phyloP scores from a whole-genome alignment of 53 echinoderm and acorn worm genomes.

The Temnopleurus reevesii region DNA sequence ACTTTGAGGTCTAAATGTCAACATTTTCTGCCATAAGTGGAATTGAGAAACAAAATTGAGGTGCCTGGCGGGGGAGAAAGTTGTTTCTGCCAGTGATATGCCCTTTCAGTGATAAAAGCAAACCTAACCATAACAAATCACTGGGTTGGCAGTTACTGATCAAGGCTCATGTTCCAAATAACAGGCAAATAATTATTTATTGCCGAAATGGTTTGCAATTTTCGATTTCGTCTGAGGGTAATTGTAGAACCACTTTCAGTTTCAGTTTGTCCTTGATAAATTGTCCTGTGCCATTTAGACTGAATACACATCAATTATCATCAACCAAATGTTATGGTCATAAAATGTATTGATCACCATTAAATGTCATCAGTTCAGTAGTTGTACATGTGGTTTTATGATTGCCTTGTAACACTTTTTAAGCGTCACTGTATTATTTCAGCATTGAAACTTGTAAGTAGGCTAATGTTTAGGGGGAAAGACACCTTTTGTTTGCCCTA shows the following conservation, averaged over 20 bases:
- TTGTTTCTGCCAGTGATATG: slow-evolving; percentile 20
- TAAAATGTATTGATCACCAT: no score
- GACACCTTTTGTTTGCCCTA: no score
- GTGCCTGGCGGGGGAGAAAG: background rate
- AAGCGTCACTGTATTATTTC: no score
- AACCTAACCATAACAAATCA: slow-evolving; percentile 35
- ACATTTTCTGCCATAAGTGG: slow-evolving; percentile 1
- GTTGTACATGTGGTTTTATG: no score
- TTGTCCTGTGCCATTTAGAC: background rate
- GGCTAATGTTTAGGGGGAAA: no score
- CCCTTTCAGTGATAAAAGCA: background rate
- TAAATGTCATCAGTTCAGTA: no score
- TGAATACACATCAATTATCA: background rate
- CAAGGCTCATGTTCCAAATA: slow-evolving; percentile 18
- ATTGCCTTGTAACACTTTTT: no score
- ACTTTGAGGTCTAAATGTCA: slow-evolving; percentile 25
- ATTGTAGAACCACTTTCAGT: background rate
- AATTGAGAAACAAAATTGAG: background rate
- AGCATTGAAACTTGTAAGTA: no score
- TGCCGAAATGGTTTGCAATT: slow-evolving; percentile 26
- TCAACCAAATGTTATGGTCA: no score
- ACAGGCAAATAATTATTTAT: slow-evolving; percentile 12
- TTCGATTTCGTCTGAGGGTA: background rate
- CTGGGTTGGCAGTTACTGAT: slow-evolving; percentile 14
- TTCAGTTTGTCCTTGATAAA: background rate